Evolutionary conservation across 2,113 vertebrate species (phyloP).

Genomic region (Macheiramphus alcinus): DNA sequence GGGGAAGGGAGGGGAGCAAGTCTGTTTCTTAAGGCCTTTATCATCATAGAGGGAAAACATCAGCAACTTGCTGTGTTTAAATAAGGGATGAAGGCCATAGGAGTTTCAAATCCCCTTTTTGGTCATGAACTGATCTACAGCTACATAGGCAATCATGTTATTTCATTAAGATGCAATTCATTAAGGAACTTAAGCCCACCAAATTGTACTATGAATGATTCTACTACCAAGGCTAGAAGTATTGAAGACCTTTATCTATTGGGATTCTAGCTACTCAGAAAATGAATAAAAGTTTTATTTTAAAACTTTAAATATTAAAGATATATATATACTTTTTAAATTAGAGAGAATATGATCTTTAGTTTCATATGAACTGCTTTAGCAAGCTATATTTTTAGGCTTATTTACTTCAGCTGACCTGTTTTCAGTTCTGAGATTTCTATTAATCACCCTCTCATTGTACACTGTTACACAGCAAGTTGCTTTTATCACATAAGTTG

Average conservation of each 20-base stretch:
- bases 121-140: slow-evolving; percentile 42
- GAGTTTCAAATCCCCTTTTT: neutral
- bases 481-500: neutral
- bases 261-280: neutral
- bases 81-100: slow-evolving; percentile 24
- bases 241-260: neutral
- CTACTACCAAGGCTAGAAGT: neutral
- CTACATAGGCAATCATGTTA: neutral
- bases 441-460: neutral
- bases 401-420: slow-evolving; percentile 22
- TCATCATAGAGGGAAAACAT: neutral
- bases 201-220: neutral
- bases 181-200: neutral
- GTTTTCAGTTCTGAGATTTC: neutral
- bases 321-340: neutral
- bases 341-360: neutral
- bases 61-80: slow-evolving; percentile 10
- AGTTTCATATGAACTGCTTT: neutral
- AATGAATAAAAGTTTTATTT: slow-evolving; percentile 4
- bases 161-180: neutral
- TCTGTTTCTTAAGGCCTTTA: neutral
- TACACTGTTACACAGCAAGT: neutral
- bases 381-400: neutral
- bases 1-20: neutral
- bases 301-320: neutral